A percentile compares a stretch with the other conserved stretches of the same genome.
Evolutionary conservation across 2,888 invertebrate species (phyloP).

Genomic region (Andrena dorsata): DNA sequence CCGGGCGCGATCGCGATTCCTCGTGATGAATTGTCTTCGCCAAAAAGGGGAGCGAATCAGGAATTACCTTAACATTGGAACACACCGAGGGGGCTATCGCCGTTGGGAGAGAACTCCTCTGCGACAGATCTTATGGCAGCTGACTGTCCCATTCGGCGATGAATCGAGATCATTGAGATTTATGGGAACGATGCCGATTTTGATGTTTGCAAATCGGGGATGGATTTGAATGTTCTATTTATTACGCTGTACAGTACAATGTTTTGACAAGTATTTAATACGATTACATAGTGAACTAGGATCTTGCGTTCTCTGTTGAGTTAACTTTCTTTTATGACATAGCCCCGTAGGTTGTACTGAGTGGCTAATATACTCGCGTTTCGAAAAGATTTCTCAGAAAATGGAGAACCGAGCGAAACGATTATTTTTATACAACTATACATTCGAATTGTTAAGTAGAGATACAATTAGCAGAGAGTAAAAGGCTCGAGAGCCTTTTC

Average conservation of each 20-base stretch:
- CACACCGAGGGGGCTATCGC: neutral
- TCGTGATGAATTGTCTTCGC: neutral
- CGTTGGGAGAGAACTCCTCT: neutral
- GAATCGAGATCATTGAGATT: neutral
- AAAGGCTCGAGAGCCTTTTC: neutral
- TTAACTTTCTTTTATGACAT: neutral
- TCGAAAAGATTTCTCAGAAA: neutral
- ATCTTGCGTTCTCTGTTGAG: neutral
- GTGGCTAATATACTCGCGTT: too few relatives aligned
- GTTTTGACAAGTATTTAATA: conserved; percentile 16
- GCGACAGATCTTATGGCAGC: too few relatives aligned
- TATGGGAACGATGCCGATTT: neutral
- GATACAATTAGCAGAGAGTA: neutral
- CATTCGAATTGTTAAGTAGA: neutral
- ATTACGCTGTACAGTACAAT: conserved; percentile 25
- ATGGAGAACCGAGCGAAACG: neutral
- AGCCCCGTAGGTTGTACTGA: too few relatives aligned
- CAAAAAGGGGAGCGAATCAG: neutral
- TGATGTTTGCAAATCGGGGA: neutral
- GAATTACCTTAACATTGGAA: neutral
- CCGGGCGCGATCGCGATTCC: neutral
- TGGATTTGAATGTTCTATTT: conserved; percentile 16
- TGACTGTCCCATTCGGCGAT: neutral
- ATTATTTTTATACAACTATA: neutral
- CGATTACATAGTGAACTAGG: conserved; percentile 13